These are phyloP conservation scores for Mungos mungo DNA, from an alignment of 2,113 vertebrate species.

Conservation along the genomic window DNA sequence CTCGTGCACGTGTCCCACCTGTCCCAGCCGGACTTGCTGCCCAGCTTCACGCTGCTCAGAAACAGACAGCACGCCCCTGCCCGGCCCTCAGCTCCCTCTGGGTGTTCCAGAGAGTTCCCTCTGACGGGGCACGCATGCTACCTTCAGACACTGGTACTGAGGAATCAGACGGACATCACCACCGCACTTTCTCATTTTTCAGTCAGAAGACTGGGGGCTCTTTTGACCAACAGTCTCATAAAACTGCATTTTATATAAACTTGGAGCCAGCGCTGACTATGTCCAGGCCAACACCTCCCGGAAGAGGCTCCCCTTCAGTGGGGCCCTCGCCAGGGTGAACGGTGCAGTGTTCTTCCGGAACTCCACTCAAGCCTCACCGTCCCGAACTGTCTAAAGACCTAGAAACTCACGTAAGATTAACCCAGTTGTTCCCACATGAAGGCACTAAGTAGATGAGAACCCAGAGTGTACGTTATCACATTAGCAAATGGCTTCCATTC, in stretches of 20 bases:
- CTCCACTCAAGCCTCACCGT: slow-evolving; percentile 68
- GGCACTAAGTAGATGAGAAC: background rate
- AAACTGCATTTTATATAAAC: slow-evolving; percentile 77
- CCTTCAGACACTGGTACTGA: slow-evolving; percentile 39
- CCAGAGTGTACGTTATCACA: background rate
- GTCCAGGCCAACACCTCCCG: slow-evolving; percentile 78
- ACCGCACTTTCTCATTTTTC: slow-evolving; percentile 43
- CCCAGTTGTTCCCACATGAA: background rate
- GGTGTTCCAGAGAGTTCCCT: slow-evolving; percentile 1
- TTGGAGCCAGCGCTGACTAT: slow-evolving; percentile 67
- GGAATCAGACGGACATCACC: background rate
- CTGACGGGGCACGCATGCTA: background rate
- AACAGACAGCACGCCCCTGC: background rate
- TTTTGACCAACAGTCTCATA: slow-evolving; percentile 66
- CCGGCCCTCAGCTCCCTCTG: background rate
- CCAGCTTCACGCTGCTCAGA: background rate
- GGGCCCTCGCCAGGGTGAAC: slow-evolving; percentile 73
- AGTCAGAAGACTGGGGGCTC: slow-evolving; percentile 35
- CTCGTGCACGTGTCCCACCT: background rate
- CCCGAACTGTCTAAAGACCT: slow-evolving; percentile 55
- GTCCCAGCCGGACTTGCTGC: background rate
- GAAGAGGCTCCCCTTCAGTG: slow-evolving; percentile 37
- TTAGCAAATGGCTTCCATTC: background rate
- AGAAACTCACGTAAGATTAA: slow-evolving; percentile 39
- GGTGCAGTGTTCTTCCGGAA: slow-evolving; percentile 74